Base-by-base conservation (phyloP, 2,797 vertebrate species). In the Peromyscus aztecus region DNA sequence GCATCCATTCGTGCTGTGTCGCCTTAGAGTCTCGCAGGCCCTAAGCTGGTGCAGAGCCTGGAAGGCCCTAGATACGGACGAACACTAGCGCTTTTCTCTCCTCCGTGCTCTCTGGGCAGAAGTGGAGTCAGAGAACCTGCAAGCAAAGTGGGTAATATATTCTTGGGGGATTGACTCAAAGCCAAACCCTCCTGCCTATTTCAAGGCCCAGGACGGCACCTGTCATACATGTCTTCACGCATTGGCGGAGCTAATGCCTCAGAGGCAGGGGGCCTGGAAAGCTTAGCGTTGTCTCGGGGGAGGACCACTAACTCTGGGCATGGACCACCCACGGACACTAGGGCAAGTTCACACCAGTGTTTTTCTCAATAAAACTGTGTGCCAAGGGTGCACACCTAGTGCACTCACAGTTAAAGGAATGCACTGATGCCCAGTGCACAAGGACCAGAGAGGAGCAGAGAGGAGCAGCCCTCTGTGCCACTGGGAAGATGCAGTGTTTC, bases 141-240 rank as follows among this genome's bases (percentile, higher is more conserved):
- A 8, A 23, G 43, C 43, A 67, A n/a, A 67, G 63, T n/a, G 19
- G 19, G 6, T 67, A 49, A 19, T 6, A 9, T 14, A 3, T 24
- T 67, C 63, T 85, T 23, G 31, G 43, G 17, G 29, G 27, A 43
- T 37, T 59, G n/a, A 49, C 29, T 59, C 63, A 29, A n/a, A 88
- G 85, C 73, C 73, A 43, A 21, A 12, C 40, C 49, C 11, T 13
- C 12, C 11, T 46, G 31, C 29, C 17, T 67, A 1, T 49, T 67
- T 49, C 61, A 67, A 23, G 83, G 61, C 29, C 67, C 43, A 37
- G 37, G 84, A 29, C 9, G 12, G 34, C 21, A 3, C 23, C 37
- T 43, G 24, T 8, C 31, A 7, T 61, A 13, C 0, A 0, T 10
- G 21, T 37, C 16, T 29, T 43, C 55, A 29, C 6, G 1, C 12